Conservation (phyloP, 2,113 vertebrate genomes). For the Oncorhynchus keta region DNA sequence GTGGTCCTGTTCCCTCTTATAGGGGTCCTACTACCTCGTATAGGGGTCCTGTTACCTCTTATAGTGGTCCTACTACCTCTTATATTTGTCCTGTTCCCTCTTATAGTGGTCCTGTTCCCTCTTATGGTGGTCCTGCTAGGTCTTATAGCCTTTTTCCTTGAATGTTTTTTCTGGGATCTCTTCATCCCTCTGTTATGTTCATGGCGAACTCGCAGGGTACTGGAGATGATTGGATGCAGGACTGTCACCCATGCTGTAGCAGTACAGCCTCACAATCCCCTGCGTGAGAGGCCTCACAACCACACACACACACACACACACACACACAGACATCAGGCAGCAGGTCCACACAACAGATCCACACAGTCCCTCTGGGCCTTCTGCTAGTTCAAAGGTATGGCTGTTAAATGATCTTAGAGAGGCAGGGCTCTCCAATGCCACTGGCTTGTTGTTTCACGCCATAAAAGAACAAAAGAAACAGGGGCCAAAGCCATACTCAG, state of each 20-base stretch:
- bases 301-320: neutral
- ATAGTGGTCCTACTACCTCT: no score
- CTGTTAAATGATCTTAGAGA: constrained; percentile 33
- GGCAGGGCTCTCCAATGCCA: constrained; percentile 7
- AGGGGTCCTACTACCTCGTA: no score
- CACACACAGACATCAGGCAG: constrained; percentile 9
- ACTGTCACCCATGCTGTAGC: neutral
- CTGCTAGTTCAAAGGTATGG: constrained; percentile 44
- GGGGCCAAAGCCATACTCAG: neutral
- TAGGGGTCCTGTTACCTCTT: no score
- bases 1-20: no score
- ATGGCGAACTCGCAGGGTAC: neutral
- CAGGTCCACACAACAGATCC: constrained; percentile 11
- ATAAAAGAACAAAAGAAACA: constrained; percentile 35
- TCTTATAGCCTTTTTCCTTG: no score
- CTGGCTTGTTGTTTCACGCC: constrained; percentile 33
- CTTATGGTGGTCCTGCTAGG: no score
- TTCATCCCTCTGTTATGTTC: neutral
- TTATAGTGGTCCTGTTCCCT: no score
- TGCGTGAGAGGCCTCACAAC: neutral
- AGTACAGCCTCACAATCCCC: neutral
- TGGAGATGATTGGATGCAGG: constrained; percentile 20
- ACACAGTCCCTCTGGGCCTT: constrained; percentile 20
- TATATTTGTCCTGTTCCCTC: no score
- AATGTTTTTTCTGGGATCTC: no score